phyloP scores from a whole-genome alignment of 2,113 vertebrate species.

The Parotia lawesii region DNA sequence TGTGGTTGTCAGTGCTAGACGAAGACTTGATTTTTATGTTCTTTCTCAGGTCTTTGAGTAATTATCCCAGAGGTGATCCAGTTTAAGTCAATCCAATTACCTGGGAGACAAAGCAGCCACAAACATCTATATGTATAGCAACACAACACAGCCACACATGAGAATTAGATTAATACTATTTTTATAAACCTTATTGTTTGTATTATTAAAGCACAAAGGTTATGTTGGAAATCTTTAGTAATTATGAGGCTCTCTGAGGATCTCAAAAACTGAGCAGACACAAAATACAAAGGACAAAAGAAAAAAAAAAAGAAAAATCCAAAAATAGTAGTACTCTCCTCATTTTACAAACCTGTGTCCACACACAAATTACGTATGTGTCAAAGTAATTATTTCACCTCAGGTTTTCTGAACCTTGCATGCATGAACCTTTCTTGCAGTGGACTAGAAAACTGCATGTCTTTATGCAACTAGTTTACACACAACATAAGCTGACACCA shows the following conservation, averaged over 20 bases:
- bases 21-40: not conserved
- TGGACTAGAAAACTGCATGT: not conserved
- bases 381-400: not conserved
- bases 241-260: not conserved
- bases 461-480: not conserved
- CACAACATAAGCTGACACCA: fast-evolving
- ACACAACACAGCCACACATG: not conserved
- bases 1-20: not conserved
- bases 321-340: not conserved
- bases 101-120: not conserved
- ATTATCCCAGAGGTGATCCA: not conserved
- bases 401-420: not conserved
- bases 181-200: not conserved
- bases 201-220: not conserved
- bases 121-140: not conserved
- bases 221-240: not conserved
- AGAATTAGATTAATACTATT: not conserved
- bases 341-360: not conserved
- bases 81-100: not conserved
- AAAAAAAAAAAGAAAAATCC: not conserved
- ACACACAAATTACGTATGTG: not conserved
- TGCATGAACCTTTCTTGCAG: not conserved
- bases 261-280: not conserved
- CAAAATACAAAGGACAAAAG: fast-evolving
- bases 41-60: not conserved